Percentiles rank a stretch among this genome's conserved stretches.
phyloP scores from a whole-genome alignment of 1,140 invertebrate genomes.

The Ostrea denselamellosa region DNA sequence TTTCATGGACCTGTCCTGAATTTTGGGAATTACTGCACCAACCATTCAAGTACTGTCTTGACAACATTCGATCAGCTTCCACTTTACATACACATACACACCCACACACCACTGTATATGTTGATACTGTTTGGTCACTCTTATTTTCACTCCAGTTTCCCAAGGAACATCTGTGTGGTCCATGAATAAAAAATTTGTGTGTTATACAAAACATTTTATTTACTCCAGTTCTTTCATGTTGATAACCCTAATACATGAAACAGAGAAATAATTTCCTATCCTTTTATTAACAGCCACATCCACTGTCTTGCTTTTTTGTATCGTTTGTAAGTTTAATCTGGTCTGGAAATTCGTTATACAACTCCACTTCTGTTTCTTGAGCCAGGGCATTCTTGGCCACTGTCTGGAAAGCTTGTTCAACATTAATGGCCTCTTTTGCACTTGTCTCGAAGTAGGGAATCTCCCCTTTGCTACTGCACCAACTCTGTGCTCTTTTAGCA shows the following conservation, averaged over 20 bases:
- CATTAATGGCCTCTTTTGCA: constrained; percentile 98
- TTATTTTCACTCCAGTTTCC: neutral
- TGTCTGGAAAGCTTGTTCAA: constrained; percentile 98
- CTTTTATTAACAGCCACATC: constrained; percentile 76
- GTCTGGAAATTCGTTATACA: constrained; percentile 98
- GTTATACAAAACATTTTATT: constrained; percentile 4
- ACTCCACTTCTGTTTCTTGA: constrained; percentile 91
- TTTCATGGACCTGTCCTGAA: neutral
- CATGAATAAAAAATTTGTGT: neutral
- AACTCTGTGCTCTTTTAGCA: constrained; percentile 97
- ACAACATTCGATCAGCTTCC: neutral
- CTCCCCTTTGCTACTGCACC: constrained; percentile 99
- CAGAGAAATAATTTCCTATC: neutral
- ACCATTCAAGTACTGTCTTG: constrained; percentile 11
- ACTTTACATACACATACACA: neutral
- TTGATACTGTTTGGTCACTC: constrained; percentile 5
- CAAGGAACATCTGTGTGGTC: constrained; percentile 1
- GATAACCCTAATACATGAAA: neutral
- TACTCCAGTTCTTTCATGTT: neutral
- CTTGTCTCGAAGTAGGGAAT: constrained; percentile 99
- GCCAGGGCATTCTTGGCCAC: constrained; percentile 98
- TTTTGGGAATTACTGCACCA: neutral
- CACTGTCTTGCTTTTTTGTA: constrained; percentile 72
- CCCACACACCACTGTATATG: neutral
- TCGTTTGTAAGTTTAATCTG: constrained; percentile 87